Evolutionary conservation across 2,113 vertebrate genomes (phyloP), one percentile per base, ranked within the genome.

Genomic region (Catharus bicknelli): DNA sequence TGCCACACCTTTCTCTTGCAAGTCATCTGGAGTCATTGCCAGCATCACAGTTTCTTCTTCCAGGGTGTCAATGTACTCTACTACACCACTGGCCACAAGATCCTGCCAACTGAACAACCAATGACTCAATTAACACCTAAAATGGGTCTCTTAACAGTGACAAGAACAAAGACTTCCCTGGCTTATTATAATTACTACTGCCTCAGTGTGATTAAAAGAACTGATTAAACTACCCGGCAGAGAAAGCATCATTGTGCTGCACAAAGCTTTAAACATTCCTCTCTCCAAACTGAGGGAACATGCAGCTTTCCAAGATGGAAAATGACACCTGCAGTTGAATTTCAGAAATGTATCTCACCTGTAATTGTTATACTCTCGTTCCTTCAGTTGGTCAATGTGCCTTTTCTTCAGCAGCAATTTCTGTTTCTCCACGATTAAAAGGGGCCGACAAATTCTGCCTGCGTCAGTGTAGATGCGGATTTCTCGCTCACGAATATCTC

Each of bases 31-130:
- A 81, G 99, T 99, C 99, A 99, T 99, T 26, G 99, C 99, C 48
- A 99, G 97, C 99, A 99, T 99, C 94, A 99, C 99, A 0, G 99
- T 99, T 97, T 99, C 99, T 94, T 99, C 99, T 96, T 99, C 99
- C 72, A 99, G 96, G 0, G 99, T 99, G 93, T 99, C 99, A 23
- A 99, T 99, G 87, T 99, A 99, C 95, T 99, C 99, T 20, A 99
- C 99, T 48, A 99, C 99, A 7, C 99, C 99, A 10, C 99, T 99
- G 45, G 99, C 99, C 80, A 99, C 99, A 1, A 99, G 96, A 93
- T 99, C 99, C 98, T 99, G 99, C 99, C 99, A 99, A 96, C 99
- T 99, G 40, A 90, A 96, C 72, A 87, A 81, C 12, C 59, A 40
- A 1, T 17, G 30, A 53, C 38, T 83, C 26, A 36, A 5, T 34